Percentiles rank a stretch among this genome's conserved stretches.
phyloP scores from a whole-genome alignment of 1,140 invertebrate species.

The Rhopalosiphum maidis region DNA sequence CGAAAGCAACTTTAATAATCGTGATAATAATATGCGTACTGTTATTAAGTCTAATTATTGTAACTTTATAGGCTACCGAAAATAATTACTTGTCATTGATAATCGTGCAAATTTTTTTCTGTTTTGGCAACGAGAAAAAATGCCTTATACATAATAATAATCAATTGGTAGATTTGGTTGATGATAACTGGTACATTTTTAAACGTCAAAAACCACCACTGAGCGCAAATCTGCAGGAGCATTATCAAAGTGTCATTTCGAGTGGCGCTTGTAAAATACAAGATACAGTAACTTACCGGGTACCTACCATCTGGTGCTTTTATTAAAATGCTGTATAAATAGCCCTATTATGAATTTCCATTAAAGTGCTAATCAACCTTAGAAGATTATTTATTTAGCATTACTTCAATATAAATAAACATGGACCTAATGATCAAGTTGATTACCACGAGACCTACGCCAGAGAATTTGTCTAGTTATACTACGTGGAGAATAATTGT shows the following conservation, averaged over 20 bases:
- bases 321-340: not conserved
- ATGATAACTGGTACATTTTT: too few species aligned
- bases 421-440: not conserved
- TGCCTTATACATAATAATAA: too few species aligned
- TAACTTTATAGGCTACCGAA: too few species aligned
- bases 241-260: too few species aligned
- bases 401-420: slow-evolving; percentile 7
- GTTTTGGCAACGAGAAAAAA: too few species aligned
- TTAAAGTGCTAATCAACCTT: not conserved
- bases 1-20: not conserved
- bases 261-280: not conserved
- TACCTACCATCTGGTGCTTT: not conserved
- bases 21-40: not conserved
- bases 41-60: not conserved
- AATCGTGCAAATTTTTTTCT: too few species aligned
- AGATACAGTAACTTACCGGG: not conserved
- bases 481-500: not conserved
- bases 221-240: too few species aligned
- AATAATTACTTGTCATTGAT: too few species aligned
- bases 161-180: too few species aligned
- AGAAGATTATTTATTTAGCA: not conserved
- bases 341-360: not conserved
- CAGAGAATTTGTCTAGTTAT: slow-evolving; percentile 6
- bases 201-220: too few species aligned
- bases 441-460: not conserved